A percentile compares a stretch with the other conserved stretches of the same genome.
Conservation (phyloP, 2,113 vertebrate genomes). For the Telmatochromis sp. region DNA sequence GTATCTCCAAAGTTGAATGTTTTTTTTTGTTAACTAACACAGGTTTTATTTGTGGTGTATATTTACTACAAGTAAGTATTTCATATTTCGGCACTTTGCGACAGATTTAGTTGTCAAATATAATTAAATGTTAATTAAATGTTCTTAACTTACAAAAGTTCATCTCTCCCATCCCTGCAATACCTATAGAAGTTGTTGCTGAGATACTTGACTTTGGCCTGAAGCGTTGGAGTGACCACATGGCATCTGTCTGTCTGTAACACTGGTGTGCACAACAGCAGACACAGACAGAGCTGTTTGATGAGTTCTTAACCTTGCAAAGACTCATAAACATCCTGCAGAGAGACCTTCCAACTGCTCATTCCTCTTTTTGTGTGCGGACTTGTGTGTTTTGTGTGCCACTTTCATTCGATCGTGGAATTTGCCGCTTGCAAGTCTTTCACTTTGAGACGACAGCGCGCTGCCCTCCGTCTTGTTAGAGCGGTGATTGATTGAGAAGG, state of each 20-base stretch:
- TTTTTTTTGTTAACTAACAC: neutral
- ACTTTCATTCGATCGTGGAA: neutral
- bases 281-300: neutral
- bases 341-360: neutral
- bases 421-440: neutral
- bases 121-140: neutral
- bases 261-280: neutral
- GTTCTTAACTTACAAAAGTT: neutral
- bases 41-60: neutral
- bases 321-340: neutral
- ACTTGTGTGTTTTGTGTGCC: neutral
- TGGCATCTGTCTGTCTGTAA: neutral
- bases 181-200: neutral
- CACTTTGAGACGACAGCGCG: neutral
- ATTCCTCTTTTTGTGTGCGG: neutral
- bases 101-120: neutral
- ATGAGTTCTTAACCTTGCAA: neutral
- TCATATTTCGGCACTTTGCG: neutral
- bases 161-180: neutral
- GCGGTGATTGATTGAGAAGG: slow-evolving; percentile 52
- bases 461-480: slow-evolving; percentile 49
- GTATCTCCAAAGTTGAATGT: neutral
- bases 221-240: neutral
- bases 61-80: neutral
- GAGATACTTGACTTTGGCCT: neutral